A percentile compares a stretch with the other conserved stretches of the same genome.
Evolutionary conservation across 2,113 vertebrate genomes (phyloP).

Genomic region (Coptodon bakossiorum): DNA sequence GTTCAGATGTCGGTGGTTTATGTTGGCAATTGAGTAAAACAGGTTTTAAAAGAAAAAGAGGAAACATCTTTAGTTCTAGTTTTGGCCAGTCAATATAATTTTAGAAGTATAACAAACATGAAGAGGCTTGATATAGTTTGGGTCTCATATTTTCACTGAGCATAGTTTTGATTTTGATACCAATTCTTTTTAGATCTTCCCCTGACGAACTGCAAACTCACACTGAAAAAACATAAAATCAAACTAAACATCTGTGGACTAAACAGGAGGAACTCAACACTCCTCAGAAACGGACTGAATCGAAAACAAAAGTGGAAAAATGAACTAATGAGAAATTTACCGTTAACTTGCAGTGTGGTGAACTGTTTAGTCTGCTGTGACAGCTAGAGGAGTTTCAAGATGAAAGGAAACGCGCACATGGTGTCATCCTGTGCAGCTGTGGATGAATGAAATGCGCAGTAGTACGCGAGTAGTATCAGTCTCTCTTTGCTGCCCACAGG

Average conservation of each 20-base stretch:
- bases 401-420: neutral
- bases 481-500: neutral
- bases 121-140: neutral
- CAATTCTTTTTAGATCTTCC: accelerated
- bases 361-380: neutral
- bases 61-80: neutral
- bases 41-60: neutral
- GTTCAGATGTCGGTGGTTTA: neutral
- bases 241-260: neutral
- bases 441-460: neutral
- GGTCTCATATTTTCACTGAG: neutral
- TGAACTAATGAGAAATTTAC: neutral
- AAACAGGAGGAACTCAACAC: neutral
- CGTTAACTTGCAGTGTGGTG: neutral
- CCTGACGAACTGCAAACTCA: neutral
- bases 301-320: neutral
- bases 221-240: neutral
- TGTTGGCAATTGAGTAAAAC: neutral
- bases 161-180: neutral
- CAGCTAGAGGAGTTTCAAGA: neutral
- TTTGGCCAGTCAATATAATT: neutral
- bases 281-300: accelerated
- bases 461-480: neutral
- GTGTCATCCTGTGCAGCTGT: neutral
- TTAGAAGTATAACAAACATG: neutral